phyloP scores from a whole-genome alignment of 2,113 vertebrate species.

The Sander lucioperca region DNA sequence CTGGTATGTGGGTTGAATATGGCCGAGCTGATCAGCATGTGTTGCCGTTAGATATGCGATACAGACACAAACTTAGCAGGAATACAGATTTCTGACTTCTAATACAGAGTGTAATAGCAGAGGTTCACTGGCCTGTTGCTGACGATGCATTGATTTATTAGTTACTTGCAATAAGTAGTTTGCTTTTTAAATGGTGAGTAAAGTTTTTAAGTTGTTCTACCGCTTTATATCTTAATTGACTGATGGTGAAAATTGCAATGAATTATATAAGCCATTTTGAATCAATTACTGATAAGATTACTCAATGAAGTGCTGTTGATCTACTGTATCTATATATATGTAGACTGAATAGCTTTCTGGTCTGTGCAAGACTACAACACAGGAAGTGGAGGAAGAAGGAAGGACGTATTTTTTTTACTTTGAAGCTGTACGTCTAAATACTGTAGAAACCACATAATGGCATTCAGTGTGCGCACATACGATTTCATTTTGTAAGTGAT shows the following conservation, averaged over 20 bases:
- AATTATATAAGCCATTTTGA: background rate
- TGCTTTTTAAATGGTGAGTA: background rate
- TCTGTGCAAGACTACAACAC: conserved; percentile 63
- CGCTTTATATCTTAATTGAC: background rate
- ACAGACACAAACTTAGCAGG: conserved; percentile 1
- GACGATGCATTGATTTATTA: conserved; percentile 1
- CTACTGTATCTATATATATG: background rate
- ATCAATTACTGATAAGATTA: background rate
- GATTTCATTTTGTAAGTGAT: background rate
- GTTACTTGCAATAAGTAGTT: background rate
- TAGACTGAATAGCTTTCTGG: conserved; percentile 29
- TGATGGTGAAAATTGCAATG: background rate
- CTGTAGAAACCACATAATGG: conserved; percentile 17
- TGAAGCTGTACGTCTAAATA: conserved; percentile 3
- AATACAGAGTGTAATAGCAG: background rate
- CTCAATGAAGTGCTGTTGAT: conserved; percentile 14
- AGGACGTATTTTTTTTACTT: conserved; percentile 41
- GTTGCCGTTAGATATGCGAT: conserved; percentile 50
- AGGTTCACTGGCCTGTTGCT: background rate
- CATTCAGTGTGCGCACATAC: background rate
- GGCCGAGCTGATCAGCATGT: conserved; percentile 42
- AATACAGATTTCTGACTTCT: conserved; percentile 24
- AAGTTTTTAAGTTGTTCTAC: background rate
- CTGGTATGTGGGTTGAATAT: conserved; percentile 35
- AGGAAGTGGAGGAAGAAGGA: conserved; percentile 79